A percentile compares a stretch with the other conserved stretches of the same genome.
phyloP scores from a whole-genome alignment of 2,888 invertebrate genomes.

The Euplagia quadripunctaria region DNA sequence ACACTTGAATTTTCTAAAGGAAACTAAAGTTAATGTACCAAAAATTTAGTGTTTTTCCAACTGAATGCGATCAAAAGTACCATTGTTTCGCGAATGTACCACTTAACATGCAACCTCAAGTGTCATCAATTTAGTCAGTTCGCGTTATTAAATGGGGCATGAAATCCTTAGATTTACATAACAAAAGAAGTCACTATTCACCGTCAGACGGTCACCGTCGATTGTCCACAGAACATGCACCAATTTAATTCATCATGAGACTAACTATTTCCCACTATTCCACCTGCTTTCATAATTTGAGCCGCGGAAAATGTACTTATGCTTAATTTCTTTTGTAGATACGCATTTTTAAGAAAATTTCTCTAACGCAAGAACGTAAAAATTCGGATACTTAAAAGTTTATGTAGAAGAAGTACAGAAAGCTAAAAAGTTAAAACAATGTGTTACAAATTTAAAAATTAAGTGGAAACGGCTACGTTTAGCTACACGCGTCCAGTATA shows the following conservation, averaged over 20 bases:
- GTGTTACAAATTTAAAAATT: too few species aligned
- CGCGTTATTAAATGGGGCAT: slow-evolving; percentile 64
- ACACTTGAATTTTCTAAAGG: too few species aligned
- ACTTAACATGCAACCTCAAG: slow-evolving; percentile 30
- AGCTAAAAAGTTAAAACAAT: too few species aligned
- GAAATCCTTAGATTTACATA: slow-evolving; percentile 73
- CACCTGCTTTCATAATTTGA: too few species aligned
- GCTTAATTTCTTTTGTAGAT: too few species aligned
- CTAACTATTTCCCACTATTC: background rate
- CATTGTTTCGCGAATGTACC: slow-evolving; percentile 15
- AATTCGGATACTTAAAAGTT: too few species aligned
- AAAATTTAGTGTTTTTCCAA: background rate
- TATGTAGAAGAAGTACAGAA: too few species aligned
- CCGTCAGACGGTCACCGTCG: slow-evolving; percentile 34
- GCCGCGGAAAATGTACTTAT: background rate
- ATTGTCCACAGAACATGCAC: slow-evolving; percentile 18
- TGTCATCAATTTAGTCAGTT: slow-evolving; percentile 64
- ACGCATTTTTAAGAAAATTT: too few species aligned
- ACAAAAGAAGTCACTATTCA: slow-evolving; percentile 59
- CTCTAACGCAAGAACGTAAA: too few species aligned
- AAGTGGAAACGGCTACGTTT: too few species aligned
- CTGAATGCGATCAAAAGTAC: background rate
- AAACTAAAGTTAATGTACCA: too few species aligned
- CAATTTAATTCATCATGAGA: background rate
- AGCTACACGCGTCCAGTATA: too few species aligned